These are phyloP conservation scores for Sympetrum striolatum DNA, from an alignment of 2,888 invertebrate species.

Conservation along the genomic window DNA sequence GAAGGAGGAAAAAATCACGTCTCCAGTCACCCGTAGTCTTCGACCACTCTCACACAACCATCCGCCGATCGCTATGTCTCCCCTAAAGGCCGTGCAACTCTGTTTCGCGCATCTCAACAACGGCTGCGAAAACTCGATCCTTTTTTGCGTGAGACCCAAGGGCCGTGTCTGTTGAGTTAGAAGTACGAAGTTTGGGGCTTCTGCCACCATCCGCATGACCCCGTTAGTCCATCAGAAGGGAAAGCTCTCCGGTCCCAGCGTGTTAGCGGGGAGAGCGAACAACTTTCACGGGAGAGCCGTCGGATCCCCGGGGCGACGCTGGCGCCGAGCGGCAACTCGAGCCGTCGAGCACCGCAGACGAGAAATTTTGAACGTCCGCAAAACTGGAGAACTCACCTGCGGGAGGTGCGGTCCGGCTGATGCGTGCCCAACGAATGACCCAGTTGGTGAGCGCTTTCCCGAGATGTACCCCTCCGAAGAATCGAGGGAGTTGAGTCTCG, in stretches of 20 bases:
- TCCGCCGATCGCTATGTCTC: not conserved
- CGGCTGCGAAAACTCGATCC: not conserved
- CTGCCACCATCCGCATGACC: constrained; percentile 11
- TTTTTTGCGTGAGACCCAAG: not conserved
- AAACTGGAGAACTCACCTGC: constrained; percentile 4
- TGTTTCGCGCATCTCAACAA: not conserved
- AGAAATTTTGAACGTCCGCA: not conserved
- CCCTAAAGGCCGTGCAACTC: not conserved
- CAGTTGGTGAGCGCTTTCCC: constrained; percentile 36
- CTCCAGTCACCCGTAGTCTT: not conserved
- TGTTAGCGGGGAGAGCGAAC: not conserved
- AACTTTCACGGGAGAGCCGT: not conserved
- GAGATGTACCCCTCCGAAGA: constrained; percentile 37
- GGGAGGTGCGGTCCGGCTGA: constrained; percentile 8
- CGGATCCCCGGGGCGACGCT: not conserved
- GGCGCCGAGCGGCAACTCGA: not conserved
- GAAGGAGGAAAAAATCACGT: not conserved
- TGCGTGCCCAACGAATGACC: constrained; percentile 27
- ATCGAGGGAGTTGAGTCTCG: constrained; percentile 9
- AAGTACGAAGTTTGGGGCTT: not conserved
- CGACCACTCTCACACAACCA: not conserved
- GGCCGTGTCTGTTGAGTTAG: not conserved
- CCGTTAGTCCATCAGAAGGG: constrained; percentile 10
- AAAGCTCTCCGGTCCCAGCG: not conserved
- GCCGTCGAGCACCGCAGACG: not conserved